Base-by-base conservation (phyloP, 2,888 invertebrate species). In the Lypha dubia region DNA sequence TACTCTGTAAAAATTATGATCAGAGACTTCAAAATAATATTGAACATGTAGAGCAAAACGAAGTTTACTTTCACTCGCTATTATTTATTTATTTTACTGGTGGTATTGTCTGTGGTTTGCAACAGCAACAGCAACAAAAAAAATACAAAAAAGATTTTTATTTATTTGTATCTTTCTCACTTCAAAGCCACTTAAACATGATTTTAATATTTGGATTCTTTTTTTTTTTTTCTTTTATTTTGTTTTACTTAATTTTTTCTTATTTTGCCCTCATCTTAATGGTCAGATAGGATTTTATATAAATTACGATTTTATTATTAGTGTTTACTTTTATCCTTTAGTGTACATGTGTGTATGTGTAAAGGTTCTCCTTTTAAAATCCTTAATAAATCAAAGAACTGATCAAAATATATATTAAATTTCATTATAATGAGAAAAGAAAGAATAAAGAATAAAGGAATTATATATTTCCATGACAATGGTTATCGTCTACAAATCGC, bases 101-200 rank as follows among this genome's bases (percentile, higher is more conserved):
- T n/a, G n/a, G n/a, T 58, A 41, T 65, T 7, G 9, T 20, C 15
- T 82, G 70, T 41, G 75, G 75, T 70, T 76, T 8, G 9, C 22
- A 13, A 32, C 13, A 35, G 41, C 49, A 74, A n/a, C n/a, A n/a
- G n/a, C n/a, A n/a, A n/a, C n/a, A n/a, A n/a, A n/a, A n/a, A n/a
- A n/a, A n/a, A n/a, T n/a, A n/a, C n/a, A 53, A 51, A 65, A n/a
- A 15, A 3, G 51, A 49, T 62, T 58, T 68, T 79, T 70, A 51
- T 79, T 84, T 80, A 46, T 76, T 80, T 84, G 60, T 77, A 68
- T 80, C 49, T 76, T 77, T 83, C 71, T 60, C 71, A 73, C 71
- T 80, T 76, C 60, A 76, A 62, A 71, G 76, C 70, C 84, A 79
- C 75, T 71, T 60, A 38, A 51, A 80, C 67, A 71, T 79, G 71